Evolutionary conservation across 2,888 invertebrate species (phyloP).

Genomic region (Sussaba pulchella): DNA sequence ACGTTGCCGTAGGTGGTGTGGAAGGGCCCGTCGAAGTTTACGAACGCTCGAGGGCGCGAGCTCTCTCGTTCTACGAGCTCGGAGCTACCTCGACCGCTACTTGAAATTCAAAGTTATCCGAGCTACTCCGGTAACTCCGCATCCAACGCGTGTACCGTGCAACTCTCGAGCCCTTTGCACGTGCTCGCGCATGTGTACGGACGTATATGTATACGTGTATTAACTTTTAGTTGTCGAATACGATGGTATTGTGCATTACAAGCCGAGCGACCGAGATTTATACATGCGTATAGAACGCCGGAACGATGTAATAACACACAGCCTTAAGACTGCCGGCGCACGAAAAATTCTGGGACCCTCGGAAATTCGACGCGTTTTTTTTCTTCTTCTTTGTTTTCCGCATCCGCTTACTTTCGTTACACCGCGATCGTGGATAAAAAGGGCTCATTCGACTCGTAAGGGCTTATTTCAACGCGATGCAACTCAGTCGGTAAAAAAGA

Average conservation of each 20-base stretch:
- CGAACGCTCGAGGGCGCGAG: conserved; percentile 52
- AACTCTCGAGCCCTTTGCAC: not conserved
- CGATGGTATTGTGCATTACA: not conserved
- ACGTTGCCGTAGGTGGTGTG: conserved; percentile 30
- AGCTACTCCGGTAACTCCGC: conserved; percentile 57
- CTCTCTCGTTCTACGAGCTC: conserved; percentile 36
- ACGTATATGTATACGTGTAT: conserved; percentile 1
- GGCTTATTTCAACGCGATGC: too few species aligned
- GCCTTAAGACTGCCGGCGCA: too few species aligned
- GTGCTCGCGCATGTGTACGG: conserved; percentile 29
- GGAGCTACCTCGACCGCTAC: conserved; percentile 44
- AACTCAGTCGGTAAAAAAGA: too few species aligned
- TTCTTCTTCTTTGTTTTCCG: too few species aligned
- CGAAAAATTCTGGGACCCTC: too few species aligned
- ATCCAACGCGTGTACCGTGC: conserved; percentile 12
- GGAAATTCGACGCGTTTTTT: too few species aligned
- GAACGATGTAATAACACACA: not conserved
- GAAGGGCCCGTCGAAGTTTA: conserved; percentile 56
- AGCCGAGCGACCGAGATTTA: not conserved
- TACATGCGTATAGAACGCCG: not conserved
- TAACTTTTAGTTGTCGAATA: conserved; percentile 27
- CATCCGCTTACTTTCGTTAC: too few species aligned
- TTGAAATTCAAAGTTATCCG: conserved; percentile 64
- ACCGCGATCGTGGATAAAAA: too few species aligned
- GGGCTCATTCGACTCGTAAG: too few species aligned